Evolutionary conservation across 2,113 vertebrate species (phyloP).

Genomic region (Triplophysa dalaica): DNA sequence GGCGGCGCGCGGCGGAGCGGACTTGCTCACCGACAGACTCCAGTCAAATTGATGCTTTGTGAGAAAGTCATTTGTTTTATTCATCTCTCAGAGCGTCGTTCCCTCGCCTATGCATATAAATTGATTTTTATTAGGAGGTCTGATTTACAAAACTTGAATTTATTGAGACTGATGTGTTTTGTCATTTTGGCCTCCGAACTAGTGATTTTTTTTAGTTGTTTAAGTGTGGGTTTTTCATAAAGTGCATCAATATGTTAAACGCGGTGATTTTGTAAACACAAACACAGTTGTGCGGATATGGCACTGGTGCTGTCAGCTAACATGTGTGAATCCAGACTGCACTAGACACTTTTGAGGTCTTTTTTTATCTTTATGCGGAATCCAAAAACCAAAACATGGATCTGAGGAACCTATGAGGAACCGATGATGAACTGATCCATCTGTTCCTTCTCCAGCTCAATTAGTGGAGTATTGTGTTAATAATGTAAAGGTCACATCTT

Average conservation of each 20-base stretch:
- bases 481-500: no score
- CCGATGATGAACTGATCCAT: no score
- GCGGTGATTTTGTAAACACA: neutral
- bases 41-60: conserved; percentile 67
- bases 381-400: no score
- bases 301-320: neutral
- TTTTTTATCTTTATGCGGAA: no score
- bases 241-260: conserved; percentile 8
- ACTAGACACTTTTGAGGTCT: no score
- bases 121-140: conserved; percentile 66
- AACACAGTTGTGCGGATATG: neutral
- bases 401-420: no score
- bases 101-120: conserved; percentile 69
- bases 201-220: neutral
- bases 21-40: conserved; percentile 67
- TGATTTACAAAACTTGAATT: conserved; percentile 21
- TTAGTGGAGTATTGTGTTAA: no score
- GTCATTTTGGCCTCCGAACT: neutral
- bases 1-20: conserved; percentile 62
- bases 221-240: neutral
- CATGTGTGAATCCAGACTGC: no score
- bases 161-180: conserved; percentile 19
- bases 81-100: conserved; percentile 69
- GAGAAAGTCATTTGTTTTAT: conserved; percentile 69
- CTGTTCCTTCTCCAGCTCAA: no score